Evolutionary conservation across 35 echinoderm and acorn worm species (phyloP).

Genomic region (Heliocidaris tuberculata): DNA sequence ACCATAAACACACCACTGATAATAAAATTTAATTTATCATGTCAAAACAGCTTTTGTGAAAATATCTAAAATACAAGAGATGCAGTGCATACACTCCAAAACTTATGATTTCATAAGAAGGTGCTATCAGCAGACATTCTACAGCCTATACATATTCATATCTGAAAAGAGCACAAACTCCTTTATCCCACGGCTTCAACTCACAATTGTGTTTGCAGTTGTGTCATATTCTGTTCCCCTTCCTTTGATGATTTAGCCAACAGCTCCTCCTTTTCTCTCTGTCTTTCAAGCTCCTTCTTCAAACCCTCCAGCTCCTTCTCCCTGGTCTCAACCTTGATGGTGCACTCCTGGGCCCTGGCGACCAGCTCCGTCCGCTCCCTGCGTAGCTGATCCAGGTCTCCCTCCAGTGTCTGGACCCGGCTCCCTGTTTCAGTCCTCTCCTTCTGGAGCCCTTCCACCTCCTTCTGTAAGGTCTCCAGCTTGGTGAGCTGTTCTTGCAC

Average conservation of each 20-base stretch:
- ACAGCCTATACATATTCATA: no score
- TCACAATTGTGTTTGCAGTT: constrained; percentile 76
- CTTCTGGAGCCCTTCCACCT: constrained; percentile 52
- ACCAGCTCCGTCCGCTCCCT: constrained; percentile 80
- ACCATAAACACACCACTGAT: no score
- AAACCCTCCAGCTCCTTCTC: constrained; percentile 53
- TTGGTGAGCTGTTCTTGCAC: constrained; percentile 76
- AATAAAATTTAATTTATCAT: no score
- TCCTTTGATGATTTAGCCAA: constrained; percentile 48
- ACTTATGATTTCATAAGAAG: no score
- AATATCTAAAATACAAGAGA: no score
- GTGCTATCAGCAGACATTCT: no score
- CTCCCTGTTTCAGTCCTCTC: constrained; percentile 6
- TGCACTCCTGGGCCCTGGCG: constrained; percentile 69
- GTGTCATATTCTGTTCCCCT: constrained; percentile 51
- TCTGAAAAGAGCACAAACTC: no score
- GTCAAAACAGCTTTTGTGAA: no score
- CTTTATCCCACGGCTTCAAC: not conserved
- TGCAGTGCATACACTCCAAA: no score
- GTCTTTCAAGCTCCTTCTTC: constrained; percentile 61
- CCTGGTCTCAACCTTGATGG: constrained; percentile 76
- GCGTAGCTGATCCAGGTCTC: constrained; percentile 68
- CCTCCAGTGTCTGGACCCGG: constrained; percentile 44
- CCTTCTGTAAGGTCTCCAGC: constrained; percentile 56
- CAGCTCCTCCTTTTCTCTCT: constrained; percentile 54